These are phyloP conservation scores for Procambarus virginalis DNA, from an alignment of 1,140 invertebrate genomes.

Conservation along the genomic window DNA sequence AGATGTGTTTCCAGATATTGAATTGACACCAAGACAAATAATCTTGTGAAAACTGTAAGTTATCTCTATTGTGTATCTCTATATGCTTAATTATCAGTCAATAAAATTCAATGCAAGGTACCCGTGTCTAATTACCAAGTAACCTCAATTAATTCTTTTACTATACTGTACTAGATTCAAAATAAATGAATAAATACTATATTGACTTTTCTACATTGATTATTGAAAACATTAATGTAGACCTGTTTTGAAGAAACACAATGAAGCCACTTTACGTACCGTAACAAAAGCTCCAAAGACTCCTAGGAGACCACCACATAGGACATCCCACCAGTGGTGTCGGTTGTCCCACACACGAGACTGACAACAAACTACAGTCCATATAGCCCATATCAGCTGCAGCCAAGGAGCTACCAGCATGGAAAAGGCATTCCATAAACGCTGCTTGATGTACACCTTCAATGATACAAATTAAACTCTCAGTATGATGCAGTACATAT, in stretches of 20 bases:
- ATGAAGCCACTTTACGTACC: constrained; percentile 72
- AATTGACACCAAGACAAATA: no score
- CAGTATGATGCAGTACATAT: neutral
- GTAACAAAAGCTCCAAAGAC: constrained; percentile 77
- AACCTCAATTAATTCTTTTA: no score
- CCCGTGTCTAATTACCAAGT: no score
- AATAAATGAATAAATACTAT: no score
- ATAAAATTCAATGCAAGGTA: no score
- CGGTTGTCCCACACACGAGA: constrained; percentile 82
- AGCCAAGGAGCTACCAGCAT: constrained; percentile 78
- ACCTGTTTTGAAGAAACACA: neutral
- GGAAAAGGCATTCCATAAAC: constrained; percentile 76
- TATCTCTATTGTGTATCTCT: no score
- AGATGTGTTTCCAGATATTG: no score
- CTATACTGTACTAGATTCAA: no score
- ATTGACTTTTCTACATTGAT: no score
- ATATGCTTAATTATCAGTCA: no score
- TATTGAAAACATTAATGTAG: no score
- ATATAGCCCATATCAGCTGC: constrained; percentile 79
- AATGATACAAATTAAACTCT: constrained; percentile 54
- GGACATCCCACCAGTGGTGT: constrained; percentile 87
- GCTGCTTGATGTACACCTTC: constrained; percentile 82
- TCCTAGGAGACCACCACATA: constrained; percentile 79
- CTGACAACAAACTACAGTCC: constrained; percentile 80
- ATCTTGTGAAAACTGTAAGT: no score